Conservation (phyloP, 92 coral and sea anemone species). For the Plumapathes pennacea region DNA sequence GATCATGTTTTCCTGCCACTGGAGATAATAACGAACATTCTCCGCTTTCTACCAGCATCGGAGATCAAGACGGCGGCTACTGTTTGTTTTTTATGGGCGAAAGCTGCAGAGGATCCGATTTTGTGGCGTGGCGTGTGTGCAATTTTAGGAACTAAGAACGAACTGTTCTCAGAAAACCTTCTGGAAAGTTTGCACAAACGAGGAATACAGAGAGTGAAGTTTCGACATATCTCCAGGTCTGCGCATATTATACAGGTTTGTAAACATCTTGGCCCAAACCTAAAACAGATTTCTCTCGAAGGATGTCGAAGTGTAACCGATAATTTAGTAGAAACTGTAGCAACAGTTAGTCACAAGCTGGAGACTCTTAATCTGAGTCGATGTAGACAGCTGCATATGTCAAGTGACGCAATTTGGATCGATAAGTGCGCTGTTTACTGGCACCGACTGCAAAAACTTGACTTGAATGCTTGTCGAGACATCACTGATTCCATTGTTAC, state of each 20-base stretch:
- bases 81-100: conserved; percentile 72
- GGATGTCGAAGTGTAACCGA: conserved; percentile 71
- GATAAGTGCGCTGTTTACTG: conserved; percentile 13
- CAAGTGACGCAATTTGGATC: conserved; percentile 57
- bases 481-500: conserved; percentile 59
- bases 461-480: conserved; percentile 67
- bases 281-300: conserved; percentile 46
- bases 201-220: conserved; percentile 54
- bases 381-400: conserved; percentile 74
- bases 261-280: conserved; percentile 53
- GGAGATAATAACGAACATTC: conserved; percentile 68
- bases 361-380: conserved; percentile 53
- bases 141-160: conserved; percentile 55
- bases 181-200: conserved; percentile 72
- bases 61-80: conserved; percentile 63
- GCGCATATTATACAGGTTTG: conserved; percentile 77
- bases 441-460: conserved; percentile 27
- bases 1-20: too few species aligned
- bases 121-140: conserved; percentile 61
- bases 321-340: conserved; percentile 17
- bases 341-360: conserved; percentile 40
- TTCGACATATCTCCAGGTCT: conserved; percentile 47
- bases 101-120: conserved; percentile 78
- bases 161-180: conserved; percentile 44
- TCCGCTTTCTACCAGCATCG: conserved; percentile 66